These are phyloP conservation scores for Hypanus sabinus DNA, from an alignment of 2,113 vertebrate species.

Conservation along the genomic window DNA sequence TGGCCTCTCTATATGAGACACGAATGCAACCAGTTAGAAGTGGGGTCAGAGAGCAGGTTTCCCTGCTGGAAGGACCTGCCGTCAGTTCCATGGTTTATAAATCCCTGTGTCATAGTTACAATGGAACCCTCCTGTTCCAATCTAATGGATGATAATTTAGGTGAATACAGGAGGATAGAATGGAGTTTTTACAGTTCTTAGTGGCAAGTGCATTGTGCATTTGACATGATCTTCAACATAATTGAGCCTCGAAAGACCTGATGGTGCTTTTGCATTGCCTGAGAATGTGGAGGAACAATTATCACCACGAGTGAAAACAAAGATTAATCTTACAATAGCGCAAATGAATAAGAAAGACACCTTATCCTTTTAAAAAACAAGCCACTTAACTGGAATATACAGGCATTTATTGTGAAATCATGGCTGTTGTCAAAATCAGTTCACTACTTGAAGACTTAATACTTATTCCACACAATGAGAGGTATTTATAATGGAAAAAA, in stretches of 20 bases:
- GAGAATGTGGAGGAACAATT: not conserved
- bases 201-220: not conserved
- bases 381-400: slow-evolving; percentile 23
- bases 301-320: not conserved
- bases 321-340: not conserved
- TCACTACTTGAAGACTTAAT: slow-evolving; percentile 25
- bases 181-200: not conserved
- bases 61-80: not conserved
- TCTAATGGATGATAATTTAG: not conserved
- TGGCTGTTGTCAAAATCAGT: slow-evolving; percentile 19
- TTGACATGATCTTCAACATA: not conserved
- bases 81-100: too few relatives aligned
- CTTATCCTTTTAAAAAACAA: slow-evolving; percentile 30
- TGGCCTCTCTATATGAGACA: too few relatives aligned
- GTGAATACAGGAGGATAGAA: too few relatives aligned
- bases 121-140: not conserved
- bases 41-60: not conserved
- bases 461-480: slow-evolving; percentile 26
- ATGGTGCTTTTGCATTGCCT: not conserved
- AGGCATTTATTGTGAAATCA: slow-evolving; percentile 33
- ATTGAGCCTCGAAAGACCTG: not conserved
- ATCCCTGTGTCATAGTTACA: not conserved
- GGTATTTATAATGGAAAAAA: slow-evolving; percentile 20
- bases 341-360: not conserved
- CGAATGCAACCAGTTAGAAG: not conserved